Percentiles rank a stretch among this genome's conserved stretches.
Conservation (phyloP, 2,888 invertebrate genomes). For the Agriopis marginaria region DNA sequence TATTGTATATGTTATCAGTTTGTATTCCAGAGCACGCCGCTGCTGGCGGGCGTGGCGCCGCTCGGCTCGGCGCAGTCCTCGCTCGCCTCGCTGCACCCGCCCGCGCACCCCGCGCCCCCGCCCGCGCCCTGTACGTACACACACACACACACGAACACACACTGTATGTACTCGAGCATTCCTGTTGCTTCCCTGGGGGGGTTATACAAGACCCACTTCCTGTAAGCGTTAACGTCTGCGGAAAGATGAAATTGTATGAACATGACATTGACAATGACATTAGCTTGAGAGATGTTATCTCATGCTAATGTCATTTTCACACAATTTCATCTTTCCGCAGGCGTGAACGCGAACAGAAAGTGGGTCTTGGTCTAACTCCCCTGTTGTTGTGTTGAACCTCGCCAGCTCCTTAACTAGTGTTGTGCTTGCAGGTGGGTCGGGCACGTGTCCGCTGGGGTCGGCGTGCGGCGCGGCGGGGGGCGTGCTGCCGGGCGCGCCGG, state of each 20-base stretch:
- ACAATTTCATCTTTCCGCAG: too few relatives aligned
- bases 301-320: too few relatives aligned
- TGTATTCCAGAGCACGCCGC: conserved; percentile 73
- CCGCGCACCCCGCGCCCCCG: conserved; percentile 52
- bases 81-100: conserved; percentile 62
- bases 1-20: background rate
- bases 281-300: too few relatives aligned
- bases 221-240: too few relatives aligned
- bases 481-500: background rate
- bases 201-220: too few relatives aligned
- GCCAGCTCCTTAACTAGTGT: background rate
- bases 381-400: too few relatives aligned
- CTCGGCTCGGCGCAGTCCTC: conserved; percentile 77
- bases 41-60: conserved; percentile 74
- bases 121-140: conserved; percentile 58
- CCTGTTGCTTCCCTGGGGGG: conserved; percentile 40
- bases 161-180: background rate
- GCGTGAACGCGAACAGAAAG: too few relatives aligned
- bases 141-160: background rate
- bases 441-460: conserved; percentile 68
- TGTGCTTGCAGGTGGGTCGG: conserved; percentile 60
- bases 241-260: too few relatives aligned
- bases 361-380: too few relatives aligned
- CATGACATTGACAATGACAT: too few relatives aligned
- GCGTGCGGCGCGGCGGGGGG: conserved; percentile 52